These are phyloP conservation scores for Sitta europaea DNA, from an alignment of 2,113 vertebrate species.

Conservation along the genomic window DNA sequence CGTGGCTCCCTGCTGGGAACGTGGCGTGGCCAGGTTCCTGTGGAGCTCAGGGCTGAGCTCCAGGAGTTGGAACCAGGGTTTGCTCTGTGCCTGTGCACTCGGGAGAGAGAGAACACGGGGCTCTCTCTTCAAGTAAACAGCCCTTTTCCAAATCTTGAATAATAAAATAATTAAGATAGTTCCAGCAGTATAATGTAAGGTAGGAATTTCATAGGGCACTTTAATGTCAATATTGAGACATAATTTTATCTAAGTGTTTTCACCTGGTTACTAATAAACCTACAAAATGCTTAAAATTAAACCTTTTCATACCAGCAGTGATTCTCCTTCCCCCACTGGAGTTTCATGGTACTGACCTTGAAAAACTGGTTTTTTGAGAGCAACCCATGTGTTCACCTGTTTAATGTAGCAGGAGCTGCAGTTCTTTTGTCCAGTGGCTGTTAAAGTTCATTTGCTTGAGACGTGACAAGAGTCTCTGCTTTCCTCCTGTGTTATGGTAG, in stretches of 20 bases:
- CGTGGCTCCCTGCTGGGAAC: accelerated
- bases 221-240: background rate
- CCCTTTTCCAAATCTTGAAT: background rate
- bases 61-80: background rate
- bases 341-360: background rate
- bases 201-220: background rate
- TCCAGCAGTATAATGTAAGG: background rate
- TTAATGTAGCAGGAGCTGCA: background rate
- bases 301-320: background rate
- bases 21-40: background rate
- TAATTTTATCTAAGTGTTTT: background rate
- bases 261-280: background rate
- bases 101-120: background rate
- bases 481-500: accelerated
- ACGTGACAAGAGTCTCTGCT: background rate
- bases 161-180: background rate
- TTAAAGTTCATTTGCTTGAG: background rate
- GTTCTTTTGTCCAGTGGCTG: background rate
- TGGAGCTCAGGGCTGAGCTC: background rate
- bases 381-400: background rate
- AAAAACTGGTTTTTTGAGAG: background rate
- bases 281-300: background rate
- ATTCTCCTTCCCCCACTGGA: background rate
- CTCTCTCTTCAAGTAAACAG: background rate
- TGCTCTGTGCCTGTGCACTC: background rate